These are phyloP conservation scores for Desmodus rotundus DNA, from an alignment of 2,113 vertebrate species.

Conservation along the genomic window DNA sequence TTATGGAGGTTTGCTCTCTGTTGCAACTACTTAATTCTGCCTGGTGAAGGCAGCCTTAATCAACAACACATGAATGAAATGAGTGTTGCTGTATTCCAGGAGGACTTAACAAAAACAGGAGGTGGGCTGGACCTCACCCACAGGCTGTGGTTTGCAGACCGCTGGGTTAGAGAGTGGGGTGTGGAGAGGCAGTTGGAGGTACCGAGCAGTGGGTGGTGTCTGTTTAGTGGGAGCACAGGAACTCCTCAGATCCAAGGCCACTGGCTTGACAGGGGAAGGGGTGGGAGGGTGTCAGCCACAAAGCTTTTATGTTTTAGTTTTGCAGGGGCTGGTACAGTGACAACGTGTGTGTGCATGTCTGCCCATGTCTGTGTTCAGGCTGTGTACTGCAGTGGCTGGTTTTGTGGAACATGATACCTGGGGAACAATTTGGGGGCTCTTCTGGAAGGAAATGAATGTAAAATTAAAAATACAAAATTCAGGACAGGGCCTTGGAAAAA, in stretches of 20 bases:
- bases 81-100: background rate
- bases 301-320: background rate
- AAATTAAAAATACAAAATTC: background rate
- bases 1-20: background rate
- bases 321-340: background rate
- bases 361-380: background rate
- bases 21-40: background rate
- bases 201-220: fast-evolving
- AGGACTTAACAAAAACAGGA: background rate
- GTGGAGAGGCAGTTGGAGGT: background rate
- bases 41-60: background rate
- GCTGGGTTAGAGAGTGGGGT: background rate
- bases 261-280: background rate
- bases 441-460: background rate
- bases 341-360: background rate
- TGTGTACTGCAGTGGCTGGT: fast-evolving
- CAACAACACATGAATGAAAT: fast-evolving
- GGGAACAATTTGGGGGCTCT: too few relatives aligned
- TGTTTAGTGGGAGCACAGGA: background rate
- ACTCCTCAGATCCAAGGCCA: background rate
- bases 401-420: background rate
- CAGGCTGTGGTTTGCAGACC: background rate
- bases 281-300: background rate
- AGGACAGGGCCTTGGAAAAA: background rate
- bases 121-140: background rate